phyloP scores from a whole-genome alignment of 2,113 vertebrate species.

The Pedetes capensis region DNA sequence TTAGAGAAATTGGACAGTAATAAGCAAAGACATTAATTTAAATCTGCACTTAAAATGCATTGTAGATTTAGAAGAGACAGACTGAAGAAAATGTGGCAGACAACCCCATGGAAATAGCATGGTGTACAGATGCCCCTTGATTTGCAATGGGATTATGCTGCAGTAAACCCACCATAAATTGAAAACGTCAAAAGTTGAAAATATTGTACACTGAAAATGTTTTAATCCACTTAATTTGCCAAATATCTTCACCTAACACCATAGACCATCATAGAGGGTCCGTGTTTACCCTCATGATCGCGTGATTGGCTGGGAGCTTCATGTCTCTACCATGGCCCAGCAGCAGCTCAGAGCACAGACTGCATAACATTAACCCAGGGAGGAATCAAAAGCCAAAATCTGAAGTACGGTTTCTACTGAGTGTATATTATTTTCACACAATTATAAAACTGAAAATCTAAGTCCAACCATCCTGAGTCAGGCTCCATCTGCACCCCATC shows the following conservation, averaged over 20 bases:
- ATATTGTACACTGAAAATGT: not conserved
- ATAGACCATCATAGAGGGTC: too few species aligned
- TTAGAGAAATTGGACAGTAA: not conserved
- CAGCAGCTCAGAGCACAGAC: not conserved
- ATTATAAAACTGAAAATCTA: not conserved
- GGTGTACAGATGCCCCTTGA: not conserved
- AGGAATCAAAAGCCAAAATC: not conserved
- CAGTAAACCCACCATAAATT: not conserved
- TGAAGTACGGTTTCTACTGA: not conserved
- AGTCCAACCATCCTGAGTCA: not conserved
- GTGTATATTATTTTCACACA: not conserved
- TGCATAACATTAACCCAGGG: not conserved
- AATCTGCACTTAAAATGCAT: not conserved
- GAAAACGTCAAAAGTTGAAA: not conserved
- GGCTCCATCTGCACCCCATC: not conserved
- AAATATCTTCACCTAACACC: not conserved
- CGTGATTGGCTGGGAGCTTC: not conserved
- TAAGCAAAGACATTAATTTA: not conserved
- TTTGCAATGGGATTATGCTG: not conserved
- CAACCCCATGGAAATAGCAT: not conserved
- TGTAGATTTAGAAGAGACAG: not conserved
- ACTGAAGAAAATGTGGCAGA: not conserved
- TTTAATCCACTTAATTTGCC: not conserved
- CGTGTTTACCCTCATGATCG: not conserved
- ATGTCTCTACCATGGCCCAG: not conserved